A percentile compares a stretch with the other conserved stretches of the same genome.
These are phyloP conservation scores for Thamnophis elegans DNA, from an alignment of 2,797 vertebrate species.

Conservation along the genomic window DNA sequence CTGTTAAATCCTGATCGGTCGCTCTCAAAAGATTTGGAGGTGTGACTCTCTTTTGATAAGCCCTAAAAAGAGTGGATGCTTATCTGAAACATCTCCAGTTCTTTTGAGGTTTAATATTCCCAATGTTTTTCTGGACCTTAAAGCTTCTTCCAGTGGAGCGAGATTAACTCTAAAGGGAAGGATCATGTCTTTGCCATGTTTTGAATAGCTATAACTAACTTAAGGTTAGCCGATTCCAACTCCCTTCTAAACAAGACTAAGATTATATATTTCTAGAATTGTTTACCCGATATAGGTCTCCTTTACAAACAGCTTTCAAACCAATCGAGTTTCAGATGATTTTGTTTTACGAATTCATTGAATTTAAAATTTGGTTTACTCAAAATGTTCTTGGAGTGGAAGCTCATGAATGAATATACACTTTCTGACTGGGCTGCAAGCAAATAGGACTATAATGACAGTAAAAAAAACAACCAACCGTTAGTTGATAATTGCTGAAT, in stretches of 20 bases:
- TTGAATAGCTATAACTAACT: background rate
- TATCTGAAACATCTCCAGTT: slow-evolving; percentile 27
- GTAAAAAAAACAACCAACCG: slow-evolving; percentile 48
- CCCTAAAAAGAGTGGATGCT: slow-evolving; percentile 33
- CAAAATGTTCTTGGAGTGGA: slow-evolving; percentile 36
- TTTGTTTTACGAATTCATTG: background rate
- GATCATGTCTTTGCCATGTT: background rate
- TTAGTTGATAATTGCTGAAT: slow-evolving; percentile 49
- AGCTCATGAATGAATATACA: slow-evolving; percentile 19
- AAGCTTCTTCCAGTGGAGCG: background rate
- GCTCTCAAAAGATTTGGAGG: slow-evolving; percentile 23
- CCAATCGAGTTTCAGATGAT: background rate
- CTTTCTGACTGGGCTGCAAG: slow-evolving; percentile 46
- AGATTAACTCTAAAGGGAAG: background rate
- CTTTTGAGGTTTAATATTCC: slow-evolving; percentile 21
- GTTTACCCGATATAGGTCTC: background rate
- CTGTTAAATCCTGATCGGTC: background rate
- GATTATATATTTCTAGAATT: background rate
- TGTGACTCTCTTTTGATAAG: slow-evolving; percentile 25
- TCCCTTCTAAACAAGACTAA: background rate
- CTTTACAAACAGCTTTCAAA: background rate
- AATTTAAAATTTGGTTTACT: background rate
- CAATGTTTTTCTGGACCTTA: background rate
- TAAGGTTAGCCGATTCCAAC: background rate
- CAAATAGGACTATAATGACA: slow-evolving; percentile 56